These are phyloP conservation scores for Spilosoma lubricipeda DNA, from an alignment of 2,888 invertebrate species.

Conservation along the genomic window DNA sequence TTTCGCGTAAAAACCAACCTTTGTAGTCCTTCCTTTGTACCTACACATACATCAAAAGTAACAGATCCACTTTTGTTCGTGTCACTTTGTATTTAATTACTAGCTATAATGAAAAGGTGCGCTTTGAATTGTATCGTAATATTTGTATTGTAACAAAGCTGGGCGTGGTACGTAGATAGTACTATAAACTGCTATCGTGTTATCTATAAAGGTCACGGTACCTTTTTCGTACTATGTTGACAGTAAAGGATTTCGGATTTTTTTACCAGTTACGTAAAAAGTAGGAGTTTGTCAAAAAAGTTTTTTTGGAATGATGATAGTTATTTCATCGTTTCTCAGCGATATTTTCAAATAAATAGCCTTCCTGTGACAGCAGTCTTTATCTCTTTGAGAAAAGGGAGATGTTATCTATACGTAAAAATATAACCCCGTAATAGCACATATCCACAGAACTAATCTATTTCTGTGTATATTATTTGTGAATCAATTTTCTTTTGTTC, in stretches of 20 bases:
- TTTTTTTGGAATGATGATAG: not conserved
- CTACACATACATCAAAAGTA: too few species aligned
- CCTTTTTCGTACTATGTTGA: not conserved
- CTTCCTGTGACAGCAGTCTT: not conserved
- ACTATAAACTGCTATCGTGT: constrained; percentile 4
- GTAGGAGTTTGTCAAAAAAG: not conserved
- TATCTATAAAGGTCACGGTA: constrained; percentile 13
- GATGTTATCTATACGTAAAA: not conserved
- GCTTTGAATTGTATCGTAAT: constrained; percentile 7
- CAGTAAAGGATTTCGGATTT: not conserved
- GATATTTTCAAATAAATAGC: not conserved
- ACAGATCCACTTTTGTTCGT: not conserved
- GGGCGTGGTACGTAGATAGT: not conserved
- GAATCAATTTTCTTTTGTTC: not conserved
- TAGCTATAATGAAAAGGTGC: not conserved
- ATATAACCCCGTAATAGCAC: not conserved
- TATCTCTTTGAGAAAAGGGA: not conserved
- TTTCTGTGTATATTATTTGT: not conserved
- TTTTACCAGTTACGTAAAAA: not conserved
- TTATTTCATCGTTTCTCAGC: not conserved
- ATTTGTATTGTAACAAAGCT: constrained; percentile 3
- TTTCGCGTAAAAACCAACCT: too few species aligned
- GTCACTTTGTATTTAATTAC: not conserved
- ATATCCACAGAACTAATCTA: not conserved
- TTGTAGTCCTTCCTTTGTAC: too few species aligned